A percentile compares a stretch with the other conserved stretches of the same genome.
Conservation (phyloP, 2,113 vertebrate genomes). For the Dolichallabes microphthalmus region DNA sequence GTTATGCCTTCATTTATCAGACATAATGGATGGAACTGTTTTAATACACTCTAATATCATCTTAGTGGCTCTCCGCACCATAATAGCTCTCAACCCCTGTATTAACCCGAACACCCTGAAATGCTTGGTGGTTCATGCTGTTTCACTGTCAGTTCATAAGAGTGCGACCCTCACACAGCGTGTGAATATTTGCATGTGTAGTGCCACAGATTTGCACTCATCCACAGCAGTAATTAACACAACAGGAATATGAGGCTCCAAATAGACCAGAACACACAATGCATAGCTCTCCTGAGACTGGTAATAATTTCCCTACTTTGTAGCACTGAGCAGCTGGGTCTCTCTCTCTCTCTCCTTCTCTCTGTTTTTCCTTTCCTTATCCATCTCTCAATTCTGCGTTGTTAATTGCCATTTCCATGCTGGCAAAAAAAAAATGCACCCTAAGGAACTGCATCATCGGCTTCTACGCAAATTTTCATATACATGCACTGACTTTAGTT, state of each 20-base stretch:
- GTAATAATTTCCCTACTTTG: constrained; percentile 50
- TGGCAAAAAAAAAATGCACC: constrained; percentile 51
- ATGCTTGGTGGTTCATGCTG: constrained; percentile 10
- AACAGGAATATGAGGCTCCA: constrained; percentile 46
- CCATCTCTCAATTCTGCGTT: constrained; percentile 7
- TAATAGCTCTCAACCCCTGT: background rate
- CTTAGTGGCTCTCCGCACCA: background rate
- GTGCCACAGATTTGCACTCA: constrained; percentile 24
- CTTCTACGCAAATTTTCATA: constrained; percentile 31
- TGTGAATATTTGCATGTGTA: background rate
- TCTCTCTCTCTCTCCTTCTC: constrained; percentile 12
- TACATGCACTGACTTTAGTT: background rate
- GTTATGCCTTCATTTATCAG: too few species aligned
- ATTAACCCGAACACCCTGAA: constrained; percentile 8
- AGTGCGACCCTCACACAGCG: constrained; percentile 33
- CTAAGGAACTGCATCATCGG: constrained; percentile 39
- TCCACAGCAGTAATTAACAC: constrained; percentile 49
- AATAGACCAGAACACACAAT: constrained; percentile 50
- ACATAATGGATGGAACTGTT: background rate
- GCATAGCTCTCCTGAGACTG: constrained; percentile 46
- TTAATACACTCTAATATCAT: background rate
- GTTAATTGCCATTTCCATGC: constrained; percentile 56
- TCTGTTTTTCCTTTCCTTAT: background rate
- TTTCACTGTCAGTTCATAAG: constrained; percentile 45
- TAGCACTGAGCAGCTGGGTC: constrained; percentile 47